phyloP scores from a whole-genome alignment of 1,140 invertebrate species.

The Meloidogyne floridensis region DNA sequence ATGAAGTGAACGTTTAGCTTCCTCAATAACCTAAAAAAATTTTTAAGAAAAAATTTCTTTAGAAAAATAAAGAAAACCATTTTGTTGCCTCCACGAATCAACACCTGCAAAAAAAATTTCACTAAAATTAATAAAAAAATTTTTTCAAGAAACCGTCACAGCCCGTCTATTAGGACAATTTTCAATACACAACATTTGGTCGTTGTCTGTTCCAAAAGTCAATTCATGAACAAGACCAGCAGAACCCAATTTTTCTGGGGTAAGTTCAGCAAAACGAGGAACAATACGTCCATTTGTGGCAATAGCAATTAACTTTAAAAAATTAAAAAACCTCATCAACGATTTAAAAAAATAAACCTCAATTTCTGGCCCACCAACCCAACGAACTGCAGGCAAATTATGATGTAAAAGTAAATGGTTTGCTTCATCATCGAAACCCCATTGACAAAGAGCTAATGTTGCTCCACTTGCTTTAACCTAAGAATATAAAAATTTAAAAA shows the following conservation, averaged over 20 bases:
- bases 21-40: constrained; percentile 80
- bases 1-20: constrained; percentile 93
- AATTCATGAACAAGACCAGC: constrained; percentile 92
- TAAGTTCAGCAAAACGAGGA: constrained; percentile 91
- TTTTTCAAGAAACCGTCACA: constrained; percentile 77
- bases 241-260: constrained; percentile 85
- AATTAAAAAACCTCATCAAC: background rate
- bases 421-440: constrained; percentile 99
- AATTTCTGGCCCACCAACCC: constrained; percentile 90
- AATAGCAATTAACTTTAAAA: constrained; percentile 81
- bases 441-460: constrained; percentile 96
- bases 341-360: constrained; percentile 68
- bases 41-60: background rate
- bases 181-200: constrained; percentile 96
- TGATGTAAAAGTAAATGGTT: constrained; percentile 93
- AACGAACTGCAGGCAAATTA: constrained; percentile 90
- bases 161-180: constrained; percentile 93
- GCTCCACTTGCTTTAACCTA: constrained; percentile 88
- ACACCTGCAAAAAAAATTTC: constrained; percentile 55
- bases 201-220: constrained; percentile 92
- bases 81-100: constrained; percentile 93
- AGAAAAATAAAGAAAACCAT: constrained; percentile 73
- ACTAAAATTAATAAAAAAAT: background rate
- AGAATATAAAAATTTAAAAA: constrained; percentile 49
- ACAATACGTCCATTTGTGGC: constrained; percentile 97